Evolutionary conservation across 1,140 invertebrate genomes (phyloP).

Genomic region (Chironomus tepperi): DNA sequence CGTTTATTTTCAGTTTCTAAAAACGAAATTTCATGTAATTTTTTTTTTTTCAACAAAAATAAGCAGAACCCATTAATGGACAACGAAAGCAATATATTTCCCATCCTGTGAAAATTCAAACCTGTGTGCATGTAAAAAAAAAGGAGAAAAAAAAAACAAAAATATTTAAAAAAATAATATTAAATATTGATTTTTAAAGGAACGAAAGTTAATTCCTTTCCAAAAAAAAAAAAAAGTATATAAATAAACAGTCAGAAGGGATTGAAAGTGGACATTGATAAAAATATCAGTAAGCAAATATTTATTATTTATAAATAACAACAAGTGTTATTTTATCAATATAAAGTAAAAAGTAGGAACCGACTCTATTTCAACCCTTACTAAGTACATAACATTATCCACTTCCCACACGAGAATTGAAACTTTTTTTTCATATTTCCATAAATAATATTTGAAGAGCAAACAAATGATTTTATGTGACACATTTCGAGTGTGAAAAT

Average conservation of each 20-base stretch:
- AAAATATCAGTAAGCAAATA: neutral
- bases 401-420: neutral
- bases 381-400: neutral
- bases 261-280: constrained; percentile 1
- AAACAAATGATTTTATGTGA: constrained; percentile 14
- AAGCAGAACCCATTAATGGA: neutral
- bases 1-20: neutral
- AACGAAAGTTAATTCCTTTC: too few species aligned
- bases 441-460: neutral
- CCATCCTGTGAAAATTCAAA: constrained; percentile 4
- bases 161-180: neutral
- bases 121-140: constrained; percentile 6
- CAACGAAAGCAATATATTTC: constrained; percentile 8
- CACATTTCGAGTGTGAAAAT: neutral
- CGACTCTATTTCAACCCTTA: neutral
- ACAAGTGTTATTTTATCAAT: neutral
- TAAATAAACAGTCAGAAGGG: neutral
- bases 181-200: too few species aligned
- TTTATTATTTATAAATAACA: constrained; percentile 4
- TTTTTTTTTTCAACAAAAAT: neutral
- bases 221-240: too few species aligned
- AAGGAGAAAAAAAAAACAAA: neutral
- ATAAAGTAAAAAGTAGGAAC: neutral
- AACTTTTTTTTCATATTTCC: neutral
- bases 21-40: too few species aligned